phyloP scores from a whole-genome alignment of 2,797 vertebrate genomes.

The Diglossa cyanea region DNA sequence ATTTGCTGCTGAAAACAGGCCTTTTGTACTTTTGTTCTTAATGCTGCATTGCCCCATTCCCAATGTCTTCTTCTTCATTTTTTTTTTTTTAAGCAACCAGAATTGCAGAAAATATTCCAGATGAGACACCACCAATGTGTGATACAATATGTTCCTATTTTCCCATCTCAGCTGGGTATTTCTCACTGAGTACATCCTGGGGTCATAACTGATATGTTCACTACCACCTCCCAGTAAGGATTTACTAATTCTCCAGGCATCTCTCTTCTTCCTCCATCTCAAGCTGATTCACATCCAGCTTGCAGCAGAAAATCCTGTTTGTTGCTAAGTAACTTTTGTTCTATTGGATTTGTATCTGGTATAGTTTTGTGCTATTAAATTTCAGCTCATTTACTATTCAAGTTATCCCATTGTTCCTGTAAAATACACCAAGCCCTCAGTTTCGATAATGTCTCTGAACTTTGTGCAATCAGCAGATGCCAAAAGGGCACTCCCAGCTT shows the following conservation, averaged over 20 bases:
- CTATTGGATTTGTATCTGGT: not conserved
- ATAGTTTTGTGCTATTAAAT: not conserved
- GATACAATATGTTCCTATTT: not conserved
- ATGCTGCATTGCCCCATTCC: not conserved
- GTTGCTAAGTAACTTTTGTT: slow-evolving; percentile 53
- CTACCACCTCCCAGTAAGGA: not conserved
- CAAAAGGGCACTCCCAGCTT: slow-evolving; percentile 5
- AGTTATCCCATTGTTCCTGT: not conserved
- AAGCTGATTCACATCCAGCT: not conserved
- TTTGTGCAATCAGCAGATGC: not conserved
- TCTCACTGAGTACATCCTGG: not conserved
- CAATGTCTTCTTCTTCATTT: not conserved
- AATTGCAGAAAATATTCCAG: not conserved
- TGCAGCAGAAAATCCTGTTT: slow-evolving; percentile 36
- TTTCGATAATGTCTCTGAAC: not conserved
- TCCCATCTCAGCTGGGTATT: not conserved
- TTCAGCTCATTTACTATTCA: not conserved
- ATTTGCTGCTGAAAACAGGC: not conserved
- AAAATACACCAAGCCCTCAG: not conserved
- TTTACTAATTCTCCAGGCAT: not conserved
- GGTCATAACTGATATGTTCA: not conserved
- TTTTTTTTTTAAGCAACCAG: not conserved
- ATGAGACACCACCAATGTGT: not conserved
- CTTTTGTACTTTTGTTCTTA: not conserved
- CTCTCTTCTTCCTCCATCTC: not conserved